phyloP scores from a whole-genome alignment of 2,888 invertebrate genomes.

The Dynastes grantii region DNA sequence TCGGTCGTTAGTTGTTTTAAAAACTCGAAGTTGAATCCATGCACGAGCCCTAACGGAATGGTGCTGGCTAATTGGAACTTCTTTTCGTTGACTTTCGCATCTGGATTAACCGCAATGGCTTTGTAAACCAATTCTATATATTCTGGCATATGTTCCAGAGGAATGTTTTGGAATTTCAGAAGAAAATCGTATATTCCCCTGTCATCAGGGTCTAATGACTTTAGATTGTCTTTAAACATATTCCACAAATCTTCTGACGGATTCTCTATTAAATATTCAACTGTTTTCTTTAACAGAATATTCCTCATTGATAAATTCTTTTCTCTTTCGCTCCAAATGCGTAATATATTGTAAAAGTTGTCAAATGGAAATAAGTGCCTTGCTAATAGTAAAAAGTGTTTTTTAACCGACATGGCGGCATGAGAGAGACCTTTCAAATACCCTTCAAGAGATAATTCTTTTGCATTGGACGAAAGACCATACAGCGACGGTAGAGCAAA shows the following conservation, averaged over 20 bases:
- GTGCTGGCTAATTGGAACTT: slow-evolving; percentile 6
- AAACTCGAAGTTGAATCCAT: slow-evolving; percentile 25
- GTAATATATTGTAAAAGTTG: slow-evolving; percentile 24
- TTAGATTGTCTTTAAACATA: slow-evolving; percentile 26
- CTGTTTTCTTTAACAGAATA: slow-evolving; percentile 32
- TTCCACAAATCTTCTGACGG: slow-evolving; percentile 17
- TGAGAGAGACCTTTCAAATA: slow-evolving; percentile 25
- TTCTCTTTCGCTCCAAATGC: slow-evolving; percentile 30
- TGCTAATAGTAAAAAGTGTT: slow-evolving; percentile 20
- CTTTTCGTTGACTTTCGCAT: slow-evolving; percentile 8
- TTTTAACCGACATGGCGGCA: slow-evolving; percentile 23
- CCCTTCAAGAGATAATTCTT: background rate
- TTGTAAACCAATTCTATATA: slow-evolving; percentile 36
- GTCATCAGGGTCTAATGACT: slow-evolving; percentile 23
- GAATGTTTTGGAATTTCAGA: slow-evolving; percentile 30
- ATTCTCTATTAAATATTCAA: slow-evolving; percentile 28
- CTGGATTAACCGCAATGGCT: slow-evolving; percentile 9
- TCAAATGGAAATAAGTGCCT: slow-evolving; percentile 23
- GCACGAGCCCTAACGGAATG: slow-evolving; percentile 17
- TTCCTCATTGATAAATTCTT: slow-evolving; percentile 38
- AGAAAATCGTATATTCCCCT: slow-evolving; percentile 33
- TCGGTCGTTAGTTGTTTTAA: slow-evolving; percentile 28
- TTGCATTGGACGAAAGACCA: slow-evolving; percentile 17
- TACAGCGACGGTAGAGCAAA: slow-evolving; percentile 31
- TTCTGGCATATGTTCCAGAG: slow-evolving; percentile 13